Conservation (phyloP, 2,113 vertebrate species). For the Pleuronectes platessa region DNA sequence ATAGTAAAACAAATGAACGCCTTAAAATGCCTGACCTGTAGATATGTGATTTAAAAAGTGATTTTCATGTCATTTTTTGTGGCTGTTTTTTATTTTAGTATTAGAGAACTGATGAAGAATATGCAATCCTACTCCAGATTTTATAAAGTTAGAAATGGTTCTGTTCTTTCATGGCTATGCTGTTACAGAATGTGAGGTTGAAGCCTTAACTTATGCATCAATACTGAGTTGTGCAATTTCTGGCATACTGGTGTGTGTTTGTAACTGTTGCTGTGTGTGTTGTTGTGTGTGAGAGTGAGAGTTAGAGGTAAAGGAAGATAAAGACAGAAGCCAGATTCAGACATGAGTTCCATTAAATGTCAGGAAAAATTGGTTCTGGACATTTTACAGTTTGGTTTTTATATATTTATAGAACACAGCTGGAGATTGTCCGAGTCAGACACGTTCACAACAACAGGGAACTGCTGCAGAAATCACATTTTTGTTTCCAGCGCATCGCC, state of each 20-base stretch:
- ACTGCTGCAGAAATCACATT: too few relatives aligned
- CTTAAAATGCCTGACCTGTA: conserved; percentile 62
- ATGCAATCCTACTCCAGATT: conserved; percentile 29
- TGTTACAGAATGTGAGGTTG: conserved; percentile 30
- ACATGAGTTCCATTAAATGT: too few relatives aligned
- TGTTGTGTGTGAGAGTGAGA: too few relatives aligned
- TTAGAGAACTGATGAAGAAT: conserved; percentile 33
- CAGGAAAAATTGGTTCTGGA: too few relatives aligned
- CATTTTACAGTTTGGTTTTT: background rate
- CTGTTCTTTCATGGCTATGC: conserved; percentile 28
- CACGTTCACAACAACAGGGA: too few relatives aligned
- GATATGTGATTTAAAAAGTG: conserved; percentile 25
- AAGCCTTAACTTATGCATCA: conserved; percentile 27
- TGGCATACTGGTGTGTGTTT: background rate
- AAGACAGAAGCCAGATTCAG: too few relatives aligned
- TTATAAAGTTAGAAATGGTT: conserved; percentile 7
- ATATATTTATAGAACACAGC: background rate
- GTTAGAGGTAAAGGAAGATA: too few relatives aligned
- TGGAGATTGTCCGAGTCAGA: background rate
- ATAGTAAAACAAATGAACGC: conserved; percentile 47
- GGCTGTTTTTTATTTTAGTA: background rate
- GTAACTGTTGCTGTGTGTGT: too few relatives aligned
- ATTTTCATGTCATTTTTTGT: conserved; percentile 18
- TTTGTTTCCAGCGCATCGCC: too few relatives aligned
- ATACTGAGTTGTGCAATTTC: conserved; percentile 49